phyloP scores from a whole-genome alignment of 1,140 invertebrate species.

The Cydia splendana region DNA sequence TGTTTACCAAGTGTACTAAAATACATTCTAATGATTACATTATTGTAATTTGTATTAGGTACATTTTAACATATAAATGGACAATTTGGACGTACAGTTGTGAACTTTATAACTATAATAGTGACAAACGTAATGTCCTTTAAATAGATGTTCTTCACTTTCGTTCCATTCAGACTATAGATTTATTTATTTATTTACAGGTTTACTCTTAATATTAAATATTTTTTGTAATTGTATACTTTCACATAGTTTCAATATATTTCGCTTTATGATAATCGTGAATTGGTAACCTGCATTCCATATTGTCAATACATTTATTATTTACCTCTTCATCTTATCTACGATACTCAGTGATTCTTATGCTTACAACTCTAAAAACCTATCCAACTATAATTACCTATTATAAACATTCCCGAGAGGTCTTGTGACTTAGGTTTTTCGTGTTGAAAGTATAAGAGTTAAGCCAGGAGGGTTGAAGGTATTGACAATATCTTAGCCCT shows the following conservation, averaged over 20 bases:
- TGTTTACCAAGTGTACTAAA: slow-evolving; percentile 63
- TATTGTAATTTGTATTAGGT: slow-evolving; percentile 79
- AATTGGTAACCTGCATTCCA: slow-evolving; percentile 18
- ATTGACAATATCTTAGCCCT: slow-evolving; percentile 33
- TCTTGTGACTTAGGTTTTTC: background rate
- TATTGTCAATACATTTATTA: slow-evolving; percentile 7
- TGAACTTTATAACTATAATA: slow-evolving; percentile 66
- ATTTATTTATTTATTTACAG: slow-evolving; percentile 35
- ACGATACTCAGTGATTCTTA: background rate
- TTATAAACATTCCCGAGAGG: background rate
- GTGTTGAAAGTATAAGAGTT: slow-evolving; percentile 3
- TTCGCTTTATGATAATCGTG: slow-evolving; percentile 31
- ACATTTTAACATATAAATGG: slow-evolving; percentile 76
- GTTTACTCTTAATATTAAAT: slow-evolving; percentile 61
- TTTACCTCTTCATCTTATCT: background rate
- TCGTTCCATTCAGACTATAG: slow-evolving; percentile 69
- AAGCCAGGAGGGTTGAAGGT: slow-evolving; percentile 34
- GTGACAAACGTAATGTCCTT: slow-evolving; percentile 65
- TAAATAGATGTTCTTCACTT: slow-evolving; percentile 65
- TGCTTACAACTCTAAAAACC: background rate
- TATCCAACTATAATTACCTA: background rate
- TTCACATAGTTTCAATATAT: slow-evolving; percentile 42
- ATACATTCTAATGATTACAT: slow-evolving; percentile 76
- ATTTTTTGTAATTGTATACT: slow-evolving; percentile 57
- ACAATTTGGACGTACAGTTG: slow-evolving; percentile 79